Conservation (phyloP, 2,797 vertebrate species). For the Gymnothorax reevesii region DNA sequence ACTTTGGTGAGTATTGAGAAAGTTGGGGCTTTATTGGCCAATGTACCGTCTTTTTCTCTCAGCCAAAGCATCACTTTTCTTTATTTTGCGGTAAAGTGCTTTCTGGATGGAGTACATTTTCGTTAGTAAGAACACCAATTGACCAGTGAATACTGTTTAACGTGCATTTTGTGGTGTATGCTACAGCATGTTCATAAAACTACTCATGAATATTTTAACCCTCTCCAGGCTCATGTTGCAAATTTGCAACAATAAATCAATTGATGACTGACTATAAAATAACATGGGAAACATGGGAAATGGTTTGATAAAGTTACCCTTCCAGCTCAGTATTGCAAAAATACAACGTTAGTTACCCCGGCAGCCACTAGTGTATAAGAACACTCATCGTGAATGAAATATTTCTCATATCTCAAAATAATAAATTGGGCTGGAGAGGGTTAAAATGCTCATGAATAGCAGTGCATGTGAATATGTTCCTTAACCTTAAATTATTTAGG, state of each 20-base stretch:
- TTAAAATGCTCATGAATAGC: not conserved
- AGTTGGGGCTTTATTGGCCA: not conserved
- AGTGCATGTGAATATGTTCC: not conserved
- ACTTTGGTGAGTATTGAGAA: not conserved
- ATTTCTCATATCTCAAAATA: too few species aligned
- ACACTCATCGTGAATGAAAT: too few species aligned
- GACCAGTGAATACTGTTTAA: not conserved
- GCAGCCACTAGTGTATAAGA: too few species aligned
- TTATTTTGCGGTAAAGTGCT: not conserved
- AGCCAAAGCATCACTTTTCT: not conserved
- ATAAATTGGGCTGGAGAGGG: too few species aligned
- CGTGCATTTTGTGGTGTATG: not conserved
- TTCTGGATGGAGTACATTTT: not conserved
- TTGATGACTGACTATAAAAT: too few species aligned
- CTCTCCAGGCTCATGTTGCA: too few species aligned
- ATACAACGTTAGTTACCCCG: too few species aligned
- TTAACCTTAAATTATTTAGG: not conserved
- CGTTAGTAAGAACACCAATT: not conserved
- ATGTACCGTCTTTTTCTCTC: not conserved
- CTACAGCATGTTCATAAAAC: not conserved
- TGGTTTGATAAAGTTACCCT: too few species aligned
- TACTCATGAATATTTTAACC: conserved; percentile 8
- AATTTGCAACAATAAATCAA: too few species aligned
- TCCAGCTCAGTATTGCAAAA: too few species aligned
- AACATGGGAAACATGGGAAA: too few species aligned